Percentiles rank a stretch among this genome's conserved stretches.
These are phyloP conservation scores for Timema cristinae DNA, from an alignment of 2,888 invertebrate species.

Conservation along the genomic window DNA sequence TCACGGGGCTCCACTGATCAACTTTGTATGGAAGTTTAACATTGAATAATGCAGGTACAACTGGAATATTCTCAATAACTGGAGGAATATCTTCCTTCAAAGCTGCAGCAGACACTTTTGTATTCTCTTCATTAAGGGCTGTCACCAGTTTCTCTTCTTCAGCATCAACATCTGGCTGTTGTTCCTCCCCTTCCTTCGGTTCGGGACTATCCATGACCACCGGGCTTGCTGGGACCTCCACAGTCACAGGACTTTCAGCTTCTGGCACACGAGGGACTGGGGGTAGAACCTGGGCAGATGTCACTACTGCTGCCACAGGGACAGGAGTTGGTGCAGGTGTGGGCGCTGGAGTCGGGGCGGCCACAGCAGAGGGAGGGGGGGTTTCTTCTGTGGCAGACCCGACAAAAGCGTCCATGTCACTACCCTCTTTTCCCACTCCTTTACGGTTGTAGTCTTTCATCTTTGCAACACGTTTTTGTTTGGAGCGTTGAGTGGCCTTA, in stretches of 20 bases:
- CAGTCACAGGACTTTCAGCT: too few relatives aligned
- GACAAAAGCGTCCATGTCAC: slow-evolving; percentile 58
- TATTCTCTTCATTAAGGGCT: slow-evolving; percentile 46
- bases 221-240: too few relatives aligned
- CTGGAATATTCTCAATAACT: slow-evolving; percentile 34
- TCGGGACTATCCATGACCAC: too few relatives aligned
- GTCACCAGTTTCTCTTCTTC: slow-evolving; percentile 44
- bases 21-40: slow-evolving; percentile 47
- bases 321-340: too few relatives aligned
- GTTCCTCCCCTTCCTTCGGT: too few relatives aligned
- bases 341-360: slow-evolving; percentile 15
- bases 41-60: slow-evolving; percentile 32
- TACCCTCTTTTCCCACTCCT: slow-evolving; percentile 56
- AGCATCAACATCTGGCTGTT: too few relatives aligned
- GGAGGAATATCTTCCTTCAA: slow-evolving; percentile 32
- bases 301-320: slow-evolving; percentile 26
- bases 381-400: slow-evolving; percentile 35
- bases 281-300: slow-evolving; percentile 25
- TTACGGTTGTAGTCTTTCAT: slow-evolving; percentile 50
- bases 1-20: slow-evolving; percentile 86
- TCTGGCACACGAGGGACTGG: slow-evolving; percentile 20
- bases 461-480: slow-evolving; percentile 44
- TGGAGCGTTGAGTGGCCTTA: slow-evolving; percentile 44
- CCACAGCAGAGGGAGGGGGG: slow-evolving; percentile 41
- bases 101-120: slow-evolving; percentile 39